phyloP scores from a whole-genome alignment of 2,888 invertebrate species.

The Spialia ferax region DNA sequence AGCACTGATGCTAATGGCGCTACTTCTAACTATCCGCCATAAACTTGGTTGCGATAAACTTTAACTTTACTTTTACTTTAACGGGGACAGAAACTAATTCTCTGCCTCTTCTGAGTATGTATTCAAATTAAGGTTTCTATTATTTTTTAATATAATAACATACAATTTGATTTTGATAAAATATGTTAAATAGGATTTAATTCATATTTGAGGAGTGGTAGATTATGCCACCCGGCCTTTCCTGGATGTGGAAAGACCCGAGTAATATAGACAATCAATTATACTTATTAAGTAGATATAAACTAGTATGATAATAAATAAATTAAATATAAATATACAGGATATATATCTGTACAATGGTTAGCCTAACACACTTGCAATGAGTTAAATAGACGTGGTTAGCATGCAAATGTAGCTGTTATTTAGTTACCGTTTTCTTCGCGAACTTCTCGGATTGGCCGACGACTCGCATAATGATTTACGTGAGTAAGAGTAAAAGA shows the following conservation, averaged over 20 bases:
- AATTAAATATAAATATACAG: neutral
- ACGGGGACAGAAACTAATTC: neutral
- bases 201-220: no score
- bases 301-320: neutral
- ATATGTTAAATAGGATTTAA: no score
- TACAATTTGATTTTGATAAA: no score
- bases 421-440: constrained; percentile 43
- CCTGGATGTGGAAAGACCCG: no score
- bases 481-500: constrained; percentile 71
- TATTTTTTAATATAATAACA: neutral
- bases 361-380: constrained; percentile 31
- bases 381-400: constrained; percentile 26
- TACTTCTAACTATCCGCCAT: neutral
- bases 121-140: neutral
- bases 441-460: constrained; percentile 52
- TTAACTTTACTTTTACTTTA: no score
- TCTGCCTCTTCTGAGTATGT: neutral
- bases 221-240: no score
- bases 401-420: constrained; percentile 23
- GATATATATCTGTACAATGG: constrained; percentile 6
- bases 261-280: no score
- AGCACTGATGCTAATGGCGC: neutral
- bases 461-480: constrained; percentile 55
- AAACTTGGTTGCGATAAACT: neutral
- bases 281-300: no score